A percentile compares a stretch with the other conserved stretches of the same genome.
Conservation (phyloP, 1,140 invertebrate genomes). For the Tribolium castaneum region DNA sequence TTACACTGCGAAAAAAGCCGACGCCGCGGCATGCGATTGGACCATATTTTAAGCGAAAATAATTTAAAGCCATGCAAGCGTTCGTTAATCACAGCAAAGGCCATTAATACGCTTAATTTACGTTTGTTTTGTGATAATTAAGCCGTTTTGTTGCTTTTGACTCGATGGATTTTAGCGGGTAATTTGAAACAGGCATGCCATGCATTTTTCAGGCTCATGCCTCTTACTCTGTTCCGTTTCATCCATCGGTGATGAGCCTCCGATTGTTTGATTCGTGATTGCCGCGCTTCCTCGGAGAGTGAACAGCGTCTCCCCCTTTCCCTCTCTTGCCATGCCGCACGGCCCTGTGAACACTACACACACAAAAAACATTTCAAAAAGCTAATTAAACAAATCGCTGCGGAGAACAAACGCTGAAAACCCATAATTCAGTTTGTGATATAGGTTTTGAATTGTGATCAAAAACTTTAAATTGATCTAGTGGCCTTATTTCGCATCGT, state of each 20-base stretch:
- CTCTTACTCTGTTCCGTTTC: conserved; percentile 82
- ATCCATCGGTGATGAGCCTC: conserved; percentile 81
- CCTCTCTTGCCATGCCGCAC: conserved; percentile 82
- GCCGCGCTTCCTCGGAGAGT: conserved; percentile 74
- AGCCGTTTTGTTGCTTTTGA: not conserved
- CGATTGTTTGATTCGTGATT: conserved; percentile 72
- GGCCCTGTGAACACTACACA: conserved; percentile 76
- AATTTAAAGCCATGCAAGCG: conserved; percentile 1
- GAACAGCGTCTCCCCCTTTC: conserved; percentile 73
- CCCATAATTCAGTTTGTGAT: no score
- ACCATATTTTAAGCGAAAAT: conserved; percentile 34
- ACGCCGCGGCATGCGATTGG: not conserved
- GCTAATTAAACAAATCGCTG: not conserved
- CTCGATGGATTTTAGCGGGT: not conserved
- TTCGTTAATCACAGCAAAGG: not conserved
- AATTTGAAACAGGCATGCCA: not conserved
- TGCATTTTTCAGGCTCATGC: conserved; percentile 15
- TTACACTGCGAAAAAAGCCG: not conserved
- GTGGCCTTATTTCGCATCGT: not conserved
- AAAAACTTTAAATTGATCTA: not conserved
- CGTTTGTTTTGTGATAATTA: not conserved
- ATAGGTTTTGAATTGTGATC: not conserved
- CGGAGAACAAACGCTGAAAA: not conserved
- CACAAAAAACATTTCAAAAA: conserved; percentile 11
- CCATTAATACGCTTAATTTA: not conserved